Percentiles rank a stretch among this genome's conserved stretches.
Conservation (phyloP, 2,888 invertebrate genomes). For the Strigamia maritima region DNA sequence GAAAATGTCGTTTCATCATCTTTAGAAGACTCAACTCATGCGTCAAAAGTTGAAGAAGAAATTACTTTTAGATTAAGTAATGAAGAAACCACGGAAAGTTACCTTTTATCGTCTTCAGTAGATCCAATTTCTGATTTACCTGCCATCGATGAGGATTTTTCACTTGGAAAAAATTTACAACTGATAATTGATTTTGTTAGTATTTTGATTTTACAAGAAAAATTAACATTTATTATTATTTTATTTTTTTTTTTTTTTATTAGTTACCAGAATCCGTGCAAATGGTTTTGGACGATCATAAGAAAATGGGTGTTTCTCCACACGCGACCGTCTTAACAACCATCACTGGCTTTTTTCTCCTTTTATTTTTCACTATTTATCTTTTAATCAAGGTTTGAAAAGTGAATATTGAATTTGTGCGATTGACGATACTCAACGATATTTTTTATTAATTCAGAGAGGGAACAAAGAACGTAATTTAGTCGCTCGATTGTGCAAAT, state of each 20-base stretch:
- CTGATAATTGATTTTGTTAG: neutral
- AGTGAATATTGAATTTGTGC: neutral
- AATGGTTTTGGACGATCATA: constrained; percentile 41
- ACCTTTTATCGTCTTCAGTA: too few species aligned
- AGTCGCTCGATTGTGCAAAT: constrained; percentile 16
- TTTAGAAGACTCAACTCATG: too few species aligned
- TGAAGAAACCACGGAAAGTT: too few species aligned
- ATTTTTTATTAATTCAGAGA: constrained; percentile 30
- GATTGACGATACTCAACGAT: neutral
- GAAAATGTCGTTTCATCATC: too few species aligned
- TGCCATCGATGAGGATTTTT: too few species aligned
- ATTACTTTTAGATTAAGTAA: too few species aligned
- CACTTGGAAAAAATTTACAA: neutral
- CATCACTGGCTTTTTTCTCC: constrained; percentile 36
- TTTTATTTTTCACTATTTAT: constrained; percentile 34
- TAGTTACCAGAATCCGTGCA: constrained; percentile 43
- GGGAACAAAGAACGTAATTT: constrained; percentile 12
- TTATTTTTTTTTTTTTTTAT: neutral
- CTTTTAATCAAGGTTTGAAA: constrained; percentile 37
- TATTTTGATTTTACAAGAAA: neutral
- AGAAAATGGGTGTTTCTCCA: constrained; percentile 42
- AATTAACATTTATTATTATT: neutral
- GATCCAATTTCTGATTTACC: too few species aligned
- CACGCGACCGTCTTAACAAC: constrained; percentile 43
- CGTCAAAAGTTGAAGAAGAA: too few species aligned